Percentiles rank a stretch among this genome's conserved stretches.
phyloP scores from a whole-genome alignment of 2,888 invertebrate species.

The Poecilus cupreus region DNA sequence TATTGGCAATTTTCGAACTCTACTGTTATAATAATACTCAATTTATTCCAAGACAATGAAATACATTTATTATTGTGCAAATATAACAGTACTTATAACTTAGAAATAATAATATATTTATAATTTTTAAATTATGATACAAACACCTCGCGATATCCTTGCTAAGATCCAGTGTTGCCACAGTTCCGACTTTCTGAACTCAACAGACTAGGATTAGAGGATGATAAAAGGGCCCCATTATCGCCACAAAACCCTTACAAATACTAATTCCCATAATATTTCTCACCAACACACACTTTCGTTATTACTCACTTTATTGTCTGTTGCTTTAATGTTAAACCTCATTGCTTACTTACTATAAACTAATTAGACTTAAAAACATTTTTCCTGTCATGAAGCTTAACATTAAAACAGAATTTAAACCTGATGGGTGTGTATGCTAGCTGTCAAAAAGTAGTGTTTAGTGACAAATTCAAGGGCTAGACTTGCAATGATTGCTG shows the following conservation, averaged over 20 bases:
- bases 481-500: neutral
- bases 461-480: neutral
- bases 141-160: constrained; percentile 34
- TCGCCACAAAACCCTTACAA: constrained; percentile 1
- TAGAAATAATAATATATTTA: constrained; percentile 52
- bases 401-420: neutral
- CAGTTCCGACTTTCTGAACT: neutral
- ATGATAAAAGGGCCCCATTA: neutral
- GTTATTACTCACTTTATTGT: neutral
- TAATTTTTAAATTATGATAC: constrained; percentile 37
- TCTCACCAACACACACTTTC: too few relatives aligned
- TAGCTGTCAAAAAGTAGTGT: too few relatives aligned
- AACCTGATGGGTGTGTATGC: too few relatives aligned
- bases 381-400: neutral
- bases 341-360: neutral
- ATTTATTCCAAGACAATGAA: constrained; percentile 57
- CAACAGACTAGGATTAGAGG: neutral
- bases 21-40: constrained; percentile 58
- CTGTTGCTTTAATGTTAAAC: constrained; percentile 14
- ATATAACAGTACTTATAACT: constrained; percentile 57
- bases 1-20: constrained; percentile 49
- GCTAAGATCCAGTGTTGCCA: neutral
- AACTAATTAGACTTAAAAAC: too few relatives aligned
- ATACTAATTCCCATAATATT: too few relatives aligned
- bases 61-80: constrained; percentile 58